Evolutionary conservation across 2,797 vertebrate genomes (phyloP), one percentile per base, ranked within the genome.

Genomic region (Tauraco hartlaubi): DNA sequence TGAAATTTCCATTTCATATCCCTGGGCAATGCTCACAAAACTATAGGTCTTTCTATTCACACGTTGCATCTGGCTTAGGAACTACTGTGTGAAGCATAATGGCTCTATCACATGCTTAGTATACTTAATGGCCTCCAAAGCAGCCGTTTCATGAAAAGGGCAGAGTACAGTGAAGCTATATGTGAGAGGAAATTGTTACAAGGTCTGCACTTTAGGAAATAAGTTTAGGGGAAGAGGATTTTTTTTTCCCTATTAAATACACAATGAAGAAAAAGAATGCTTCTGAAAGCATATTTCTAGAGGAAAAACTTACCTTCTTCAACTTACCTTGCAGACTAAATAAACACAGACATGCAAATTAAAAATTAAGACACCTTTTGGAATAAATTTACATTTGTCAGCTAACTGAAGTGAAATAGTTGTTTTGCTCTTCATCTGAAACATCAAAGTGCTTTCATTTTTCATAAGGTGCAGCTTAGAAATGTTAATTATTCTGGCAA

Each of bases 281-380:
- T 72, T 88, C 72, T 81, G 64, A 86, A 92, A 90, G 23, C 12
- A 11, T 82, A 92, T 95, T 98, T 95, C 88, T 94, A 67, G 59
- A 49, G 43, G 12, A 46, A 58, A 94, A 85, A 76, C 85, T 61
- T 67, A 85, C 33, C 48, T 59, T 23, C 33, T 94, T 89, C 74
- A 94, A 17, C 58, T 89, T 89, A 41, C 87, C 67, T 87, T 79
- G 71, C 49, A 94, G 51, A 61, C 23, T 79, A 71, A 76, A 90
- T 69, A 96, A 96, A 96, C 21, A 90, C 18, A 93, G 37, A 62
- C 37, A 69, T 16, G 72, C 4, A 91, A 94, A 96, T 95, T 90
- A 96, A 96, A 97, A 95, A 95, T 93, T 90, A 97, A 96, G 71
- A 79, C 31, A 61, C 51, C 52, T 84, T 95, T 84, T 88, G 62